Base-by-base conservation (phyloP, 2,797 vertebrate genomes). In the Paratrypauchen microcephalus region DNA sequence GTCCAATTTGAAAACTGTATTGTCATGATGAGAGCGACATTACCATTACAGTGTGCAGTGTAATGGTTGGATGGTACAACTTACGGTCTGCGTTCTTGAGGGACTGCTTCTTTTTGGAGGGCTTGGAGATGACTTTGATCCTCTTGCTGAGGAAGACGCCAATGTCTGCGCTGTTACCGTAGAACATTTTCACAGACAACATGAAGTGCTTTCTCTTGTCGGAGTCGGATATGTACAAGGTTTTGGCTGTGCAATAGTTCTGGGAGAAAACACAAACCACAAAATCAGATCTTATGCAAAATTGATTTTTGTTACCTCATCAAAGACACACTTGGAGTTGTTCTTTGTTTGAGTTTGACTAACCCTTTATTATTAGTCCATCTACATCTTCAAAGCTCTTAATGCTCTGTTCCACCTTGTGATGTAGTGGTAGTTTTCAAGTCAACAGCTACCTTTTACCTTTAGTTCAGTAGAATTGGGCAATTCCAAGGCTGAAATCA, bases 151-250 rank as follows among this genome's bases (percentile, higher is more conserved):
- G 95, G 90, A 99, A 99, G 74, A 98, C 95, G 9, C 97, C 97
- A 0, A 99, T 98, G 91, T 97, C 96, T 0, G 96, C 94, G 2
- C 97, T 97, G 92, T 98, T 99, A 64, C 97, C 97, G 12, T 99
- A 98, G 74, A 99, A 96, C 97, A 99, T 99, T 93, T 97, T 98
- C 69, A 99, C 97, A 0, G 97, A 96, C 89, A 99, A 92, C 97
- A 99, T 98, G 95, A 99, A 99, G 94, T 99, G 97, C 88, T 99
- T 99, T 89, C 97, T 94, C 90, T 99, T 99, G 88, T 99, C 97
- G 0, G 96, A 97, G 88, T 98, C 97, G 26, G 96, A 98, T 95
- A 99, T 99, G 86, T 97, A 99, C 89, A 99, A 93, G 0, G 97
- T 99, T 94, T 99, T 99, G 65, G 97, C 97, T 61, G 97, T 97